Percentiles rank a stretch among this genome's conserved stretches.
Evolutionary conservation across 1,140 invertebrate species (phyloP).

Genomic region (Eupeodes corollae): DNA sequence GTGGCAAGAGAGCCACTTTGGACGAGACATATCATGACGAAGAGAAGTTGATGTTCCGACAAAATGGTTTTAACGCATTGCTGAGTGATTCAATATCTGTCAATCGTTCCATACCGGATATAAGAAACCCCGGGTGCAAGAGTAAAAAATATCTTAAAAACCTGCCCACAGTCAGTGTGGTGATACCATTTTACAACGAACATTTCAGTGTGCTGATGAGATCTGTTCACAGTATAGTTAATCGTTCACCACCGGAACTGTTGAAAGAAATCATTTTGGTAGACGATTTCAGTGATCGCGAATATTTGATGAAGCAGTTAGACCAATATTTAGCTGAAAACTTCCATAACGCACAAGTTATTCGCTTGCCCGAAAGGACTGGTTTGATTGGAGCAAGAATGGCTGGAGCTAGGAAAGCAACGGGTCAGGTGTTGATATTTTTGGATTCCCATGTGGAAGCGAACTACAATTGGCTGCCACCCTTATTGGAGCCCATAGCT

Average conservation of each 20-base stretch:
- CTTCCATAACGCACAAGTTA: conserved; percentile 63
- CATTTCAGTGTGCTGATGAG: conserved; percentile 79
- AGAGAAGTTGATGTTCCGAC: conserved; percentile 21
- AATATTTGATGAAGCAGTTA: conserved; percentile 55
- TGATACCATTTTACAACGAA: conserved; percentile 92
- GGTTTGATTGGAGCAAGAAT: conserved; percentile 81
- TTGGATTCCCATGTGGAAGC: conserved; percentile 91
- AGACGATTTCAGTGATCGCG: conserved; percentile 78
- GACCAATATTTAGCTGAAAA: conserved; percentile 65
- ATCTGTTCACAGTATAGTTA: conserved; percentile 72
- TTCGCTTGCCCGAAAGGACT: conserved; percentile 60
- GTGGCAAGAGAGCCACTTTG: conserved; percentile 51
- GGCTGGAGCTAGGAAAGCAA: conserved; percentile 72
- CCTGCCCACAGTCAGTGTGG: conserved; percentile 73
- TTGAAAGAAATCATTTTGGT: conserved; percentile 87
- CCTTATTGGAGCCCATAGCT: conserved; percentile 82
- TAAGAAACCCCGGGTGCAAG: conserved; percentile 62
- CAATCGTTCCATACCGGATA: conserved; percentile 70
- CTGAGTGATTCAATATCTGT: conserved; percentile 81
- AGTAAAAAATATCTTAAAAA: conserved; percentile 60
- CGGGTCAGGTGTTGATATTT: conserved; percentile 78
- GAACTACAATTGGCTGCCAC: conserved; percentile 92
- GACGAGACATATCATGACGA: conserved; percentile 61
- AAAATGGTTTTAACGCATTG: conserved; percentile 77
- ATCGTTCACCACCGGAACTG: conserved; percentile 67